Conservation (phyloP, 2,888 invertebrate genomes). For the Epistrophe eligans region DNA sequence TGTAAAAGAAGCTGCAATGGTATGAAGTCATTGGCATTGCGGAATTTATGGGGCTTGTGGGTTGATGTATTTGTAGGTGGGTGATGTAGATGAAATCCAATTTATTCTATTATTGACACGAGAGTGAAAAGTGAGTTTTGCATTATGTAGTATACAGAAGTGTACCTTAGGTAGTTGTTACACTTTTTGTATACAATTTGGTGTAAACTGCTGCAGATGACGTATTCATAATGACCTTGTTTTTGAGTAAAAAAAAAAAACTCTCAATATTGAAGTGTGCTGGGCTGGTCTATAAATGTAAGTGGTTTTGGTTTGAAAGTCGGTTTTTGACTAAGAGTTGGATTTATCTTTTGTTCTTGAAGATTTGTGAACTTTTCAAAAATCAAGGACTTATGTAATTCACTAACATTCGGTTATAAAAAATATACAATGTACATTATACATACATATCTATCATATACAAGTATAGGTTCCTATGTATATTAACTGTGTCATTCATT, state of each 20-base stretch:
- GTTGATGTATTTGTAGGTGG: not conserved
- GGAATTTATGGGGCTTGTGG: constrained; percentile 17
- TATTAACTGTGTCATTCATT: too few relatives aligned
- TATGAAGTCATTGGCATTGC: constrained; percentile 32
- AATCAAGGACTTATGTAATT: not conserved
- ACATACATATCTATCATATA: too few relatives aligned
- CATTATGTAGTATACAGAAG: not conserved
- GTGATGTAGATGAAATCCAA: constrained; percentile 24
- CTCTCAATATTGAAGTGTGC: constrained; percentile 15
- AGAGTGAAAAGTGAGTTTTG: constrained; percentile 10
- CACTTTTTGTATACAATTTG: constrained; percentile 22
- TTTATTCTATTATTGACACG: constrained; percentile 33
- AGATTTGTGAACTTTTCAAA: constrained; percentile 25
- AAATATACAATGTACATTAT: too few relatives aligned
- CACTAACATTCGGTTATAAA: not conserved
- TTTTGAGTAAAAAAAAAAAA: constrained; percentile 45
- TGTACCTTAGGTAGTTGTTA: not conserved
- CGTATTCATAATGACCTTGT: constrained; percentile 41
- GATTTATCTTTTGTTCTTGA: constrained; percentile 9
- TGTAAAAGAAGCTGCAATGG: not conserved
- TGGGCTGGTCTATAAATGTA: not conserved
- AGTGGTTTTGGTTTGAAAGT: constrained; percentile 11
- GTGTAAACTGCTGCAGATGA: constrained; percentile 45
- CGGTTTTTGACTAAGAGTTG: not conserved
- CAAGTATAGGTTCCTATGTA: too few relatives aligned